Evolutionary conservation across 2,888 invertebrate genomes (phyloP).

Genomic region (Drosophila pseudotakahashii): DNA sequence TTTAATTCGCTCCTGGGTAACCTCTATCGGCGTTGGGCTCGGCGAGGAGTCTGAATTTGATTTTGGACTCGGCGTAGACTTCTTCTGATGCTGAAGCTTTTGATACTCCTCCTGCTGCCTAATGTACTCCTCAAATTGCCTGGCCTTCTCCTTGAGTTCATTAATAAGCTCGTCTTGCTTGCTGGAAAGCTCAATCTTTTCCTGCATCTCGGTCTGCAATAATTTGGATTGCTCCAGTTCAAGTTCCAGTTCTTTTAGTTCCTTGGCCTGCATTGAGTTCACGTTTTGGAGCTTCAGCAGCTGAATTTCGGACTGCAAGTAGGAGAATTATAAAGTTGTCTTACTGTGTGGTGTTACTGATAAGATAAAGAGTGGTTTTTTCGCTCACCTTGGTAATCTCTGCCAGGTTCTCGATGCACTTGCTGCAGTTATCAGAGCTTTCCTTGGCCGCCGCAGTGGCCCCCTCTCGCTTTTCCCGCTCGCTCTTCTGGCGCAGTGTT

Average conservation of each 20-base stretch:
- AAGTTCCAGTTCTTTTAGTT: constrained; percentile 72
- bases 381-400: constrained; percentile 80
- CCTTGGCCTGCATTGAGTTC: constrained; percentile 74
- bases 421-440: constrained; percentile 72
- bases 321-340: background rate
- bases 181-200: constrained; percentile 83
- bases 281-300: constrained; percentile 78
- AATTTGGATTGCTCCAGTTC: constrained; percentile 82
- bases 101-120: constrained; percentile 81
- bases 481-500: constrained; percentile 69
- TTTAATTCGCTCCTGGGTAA: constrained; percentile 78
- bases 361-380: background rate
- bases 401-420: constrained; percentile 78
- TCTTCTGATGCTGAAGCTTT: constrained; percentile 53
- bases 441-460: constrained; percentile 58
- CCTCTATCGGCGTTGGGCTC: constrained; percentile 78
- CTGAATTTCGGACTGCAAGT: constrained; percentile 81
- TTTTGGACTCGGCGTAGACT: constrained; percentile 26
- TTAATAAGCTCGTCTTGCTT: constrained; percentile 87
- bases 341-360: background rate
- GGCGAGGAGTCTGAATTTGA: constrained; percentile 17
- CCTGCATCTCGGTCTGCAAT: constrained; percentile 79
- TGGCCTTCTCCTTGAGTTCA: constrained; percentile 87
- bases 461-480: constrained; percentile 64
- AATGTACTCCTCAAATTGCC: constrained; percentile 88